Evolutionary conservation across 2,113 vertebrate species (phyloP).

Genomic region (Misgurnus mizolepis): DNA sequence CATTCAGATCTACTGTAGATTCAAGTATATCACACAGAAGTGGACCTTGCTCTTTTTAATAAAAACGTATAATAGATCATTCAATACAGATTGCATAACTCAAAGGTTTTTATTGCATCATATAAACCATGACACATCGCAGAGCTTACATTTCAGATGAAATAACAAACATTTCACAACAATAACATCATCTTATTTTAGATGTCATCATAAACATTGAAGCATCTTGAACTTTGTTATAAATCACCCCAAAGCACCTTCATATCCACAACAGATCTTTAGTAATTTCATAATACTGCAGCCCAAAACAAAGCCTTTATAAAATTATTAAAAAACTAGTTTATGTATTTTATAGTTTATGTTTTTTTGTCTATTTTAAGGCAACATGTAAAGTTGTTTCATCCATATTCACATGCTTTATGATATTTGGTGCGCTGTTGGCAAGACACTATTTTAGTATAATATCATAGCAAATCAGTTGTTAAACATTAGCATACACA

Average conservation of each 20-base stretch:
- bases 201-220: background rate
- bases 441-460: background rate
- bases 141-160: background rate
- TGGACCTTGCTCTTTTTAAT: background rate
- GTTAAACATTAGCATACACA: background rate
- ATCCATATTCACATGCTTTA: background rate
- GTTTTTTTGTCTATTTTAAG: background rate
- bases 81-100: constrained; percentile 1
- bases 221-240: background rate
- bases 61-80: background rate
- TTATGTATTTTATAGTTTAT: too few species aligned
- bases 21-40: background rate
- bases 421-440: background rate
- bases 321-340: background rate
- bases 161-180: background rate
- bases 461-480: background rate
- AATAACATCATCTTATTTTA: background rate
- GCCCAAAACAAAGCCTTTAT: background rate
- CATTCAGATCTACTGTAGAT: too few species aligned
- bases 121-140: constrained; percentile 19
- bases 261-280: background rate
- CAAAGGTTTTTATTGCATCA: constrained; percentile 31
- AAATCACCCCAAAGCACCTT: constrained; percentile 1
- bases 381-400: background rate
- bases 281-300: background rate